Evolutionary conservation across 2,888 invertebrate species (phyloP), one percentile per base, ranked within the genome.

Genomic region (Incurvaria masculella): DNA sequence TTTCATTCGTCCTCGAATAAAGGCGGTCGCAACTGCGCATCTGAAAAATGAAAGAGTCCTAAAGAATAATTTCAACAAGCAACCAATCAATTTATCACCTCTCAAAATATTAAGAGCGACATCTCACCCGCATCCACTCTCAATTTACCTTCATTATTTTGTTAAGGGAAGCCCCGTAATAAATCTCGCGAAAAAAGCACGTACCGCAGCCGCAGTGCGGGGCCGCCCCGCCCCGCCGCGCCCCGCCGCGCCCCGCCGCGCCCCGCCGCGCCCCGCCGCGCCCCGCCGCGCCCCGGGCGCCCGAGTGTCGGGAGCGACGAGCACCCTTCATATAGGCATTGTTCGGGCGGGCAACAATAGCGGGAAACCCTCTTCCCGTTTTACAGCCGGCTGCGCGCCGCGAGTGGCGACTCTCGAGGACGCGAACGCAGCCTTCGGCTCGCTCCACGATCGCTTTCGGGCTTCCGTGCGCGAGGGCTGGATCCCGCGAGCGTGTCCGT

Each of bases 121-220:
- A n/a, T n/a, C n/a, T n/a, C n/a, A n/a, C n/a, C 10, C 23, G 4
- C 23, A 23, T 23, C 23, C 23, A 10, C 23, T 23, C 23, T 4
- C 23, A 23, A 23, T 23, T 23, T 23, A 3, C 33, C 33, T 33
- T 33, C 33, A n/a, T 33, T 33, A 33, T 33, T 33, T 33, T 33
- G 33, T 14, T 33, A 33, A 33, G 14, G 33, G 14, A 11, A 14
- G 14, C 8, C 11, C 11, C 33, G 33, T 14, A 33, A 33, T 33
- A 33, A 33, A 33, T 33, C 33, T 33, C 4, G 33, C 11, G 33
- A 33, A 33, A 33, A 33, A 33, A 33, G 33, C 14, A 33, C 33
- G 33, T 33, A n/a, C 33, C 33, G 33, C 8, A 14, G 8, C 11
- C 33, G 72, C 68, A 68, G 72, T 69, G 67, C 67, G 68, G 23